Evolutionary conservation across 64 coral and sea anemone genomes (phyloP).

Genomic region (Hydrozoanthus tunicans): DNA sequence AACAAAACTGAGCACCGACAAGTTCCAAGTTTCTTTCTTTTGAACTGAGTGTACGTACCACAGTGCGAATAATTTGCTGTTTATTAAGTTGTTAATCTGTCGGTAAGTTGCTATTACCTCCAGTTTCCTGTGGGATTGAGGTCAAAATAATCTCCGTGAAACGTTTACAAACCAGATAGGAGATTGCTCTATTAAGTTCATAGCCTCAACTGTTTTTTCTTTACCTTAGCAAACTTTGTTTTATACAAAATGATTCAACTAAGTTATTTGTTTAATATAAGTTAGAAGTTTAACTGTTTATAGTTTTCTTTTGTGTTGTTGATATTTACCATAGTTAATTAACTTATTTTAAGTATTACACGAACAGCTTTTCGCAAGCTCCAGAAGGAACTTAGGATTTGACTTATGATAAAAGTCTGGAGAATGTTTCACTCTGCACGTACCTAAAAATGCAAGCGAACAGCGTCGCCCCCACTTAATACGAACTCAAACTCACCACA

Average conservation of each 20-base stretch:
- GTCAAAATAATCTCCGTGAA: not conserved
- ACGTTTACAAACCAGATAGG: not conserved
- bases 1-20: not conserved
- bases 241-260: not conserved
- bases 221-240: no score
- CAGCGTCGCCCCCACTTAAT: not conserved
- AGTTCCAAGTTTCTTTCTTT: not conserved
- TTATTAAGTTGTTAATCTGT: conserved; percentile 10
- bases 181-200: no score
- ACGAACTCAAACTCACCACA: not conserved
- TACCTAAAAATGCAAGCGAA: not conserved
- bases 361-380: not conserved
- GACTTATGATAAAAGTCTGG: not conserved
- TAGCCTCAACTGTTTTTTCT: no score
- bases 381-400: not conserved
- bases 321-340: conserved; percentile 11
- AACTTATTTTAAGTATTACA: not conserved
- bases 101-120: conserved; percentile 9
- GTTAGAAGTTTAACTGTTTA: not conserved
- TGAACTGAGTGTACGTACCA: not conserved
- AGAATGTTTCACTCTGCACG: not conserved
- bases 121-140: conserved; percentile 33
- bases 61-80: not conserved
- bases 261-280: not conserved
- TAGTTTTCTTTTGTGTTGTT: not conserved